Percentiles rank a stretch among this genome's conserved stretches.
Evolutionary conservation across 2,113 vertebrate species (phyloP).

Genomic region (Pseudonaja textilis): DNA sequence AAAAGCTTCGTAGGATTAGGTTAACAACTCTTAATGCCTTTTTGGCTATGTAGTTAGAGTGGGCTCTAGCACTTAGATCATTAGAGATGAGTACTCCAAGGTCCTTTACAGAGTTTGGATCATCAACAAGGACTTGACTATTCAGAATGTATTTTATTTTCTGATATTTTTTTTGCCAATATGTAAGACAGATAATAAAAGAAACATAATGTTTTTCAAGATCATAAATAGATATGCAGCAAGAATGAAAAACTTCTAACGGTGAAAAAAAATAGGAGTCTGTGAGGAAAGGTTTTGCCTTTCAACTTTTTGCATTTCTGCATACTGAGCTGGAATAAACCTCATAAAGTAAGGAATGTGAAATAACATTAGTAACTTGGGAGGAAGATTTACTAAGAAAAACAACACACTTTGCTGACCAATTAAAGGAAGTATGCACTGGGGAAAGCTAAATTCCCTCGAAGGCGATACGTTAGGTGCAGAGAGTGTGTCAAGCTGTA

Average conservation of each 20-base stretch:
- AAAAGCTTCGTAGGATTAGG: too few species aligned
- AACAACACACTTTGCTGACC: constrained; percentile 4
- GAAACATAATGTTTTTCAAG: neutral
- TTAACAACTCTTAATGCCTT: too few species aligned
- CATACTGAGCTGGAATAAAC: constrained; percentile 2
- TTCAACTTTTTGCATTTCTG: neutral
- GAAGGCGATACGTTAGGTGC: neutral
- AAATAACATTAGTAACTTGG: constrained; percentile 43
- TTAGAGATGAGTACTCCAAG: too few species aligned
- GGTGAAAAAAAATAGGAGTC: neutral
- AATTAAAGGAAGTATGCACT: constrained; percentile 10
- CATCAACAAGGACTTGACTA: too few species aligned
- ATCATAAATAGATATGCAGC: neutral
- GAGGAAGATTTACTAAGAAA: constrained; percentile 18
- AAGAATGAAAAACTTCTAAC: neutral
- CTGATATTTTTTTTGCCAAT: too few species aligned
- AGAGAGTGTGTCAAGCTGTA: neutral
- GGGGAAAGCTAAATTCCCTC: neutral
- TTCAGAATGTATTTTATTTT: too few species aligned
- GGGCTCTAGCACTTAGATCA: too few species aligned
- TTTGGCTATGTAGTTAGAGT: too few species aligned
- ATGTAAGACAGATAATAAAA: too few species aligned
- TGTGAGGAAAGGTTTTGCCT: neutral
- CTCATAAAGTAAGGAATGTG: constrained; percentile 29
- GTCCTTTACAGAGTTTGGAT: too few species aligned